Conservation (phyloP, 2,797 vertebrate species). For the Acipenser oxyrinchus region DNA sequence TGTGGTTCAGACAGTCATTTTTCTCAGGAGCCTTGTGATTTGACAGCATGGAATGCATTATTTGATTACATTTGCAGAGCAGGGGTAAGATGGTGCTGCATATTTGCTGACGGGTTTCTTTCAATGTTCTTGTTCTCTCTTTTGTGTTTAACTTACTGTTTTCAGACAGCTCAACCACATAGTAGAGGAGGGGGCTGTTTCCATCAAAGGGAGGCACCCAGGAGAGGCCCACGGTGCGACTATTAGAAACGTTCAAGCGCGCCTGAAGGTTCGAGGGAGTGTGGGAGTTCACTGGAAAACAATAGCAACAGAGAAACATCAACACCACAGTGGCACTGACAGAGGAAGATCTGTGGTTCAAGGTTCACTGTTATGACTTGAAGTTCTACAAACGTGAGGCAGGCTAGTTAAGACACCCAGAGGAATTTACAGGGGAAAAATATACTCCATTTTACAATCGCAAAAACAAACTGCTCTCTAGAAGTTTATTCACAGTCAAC, state of each 20-base stretch:
- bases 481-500: too few relatives aligned
- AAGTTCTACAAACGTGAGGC: too few relatives aligned
- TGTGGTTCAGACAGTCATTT: too few relatives aligned
- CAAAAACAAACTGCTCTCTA: too few relatives aligned
- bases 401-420: too few relatives aligned
- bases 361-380: too few relatives aligned
- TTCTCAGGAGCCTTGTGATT: background rate
- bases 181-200: slow-evolving; percentile 85
- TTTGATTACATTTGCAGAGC: background rate
- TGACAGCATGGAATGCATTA: background rate
- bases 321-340: too few relatives aligned
- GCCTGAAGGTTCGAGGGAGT: slow-evolving; percentile 84
- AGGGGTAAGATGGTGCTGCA: background rate
- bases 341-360: too few relatives aligned
- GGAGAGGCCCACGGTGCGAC: slow-evolving; percentile 74
- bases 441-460: too few relatives aligned
- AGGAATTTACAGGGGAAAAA: too few relatives aligned
- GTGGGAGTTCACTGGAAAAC: slow-evolving; percentile 77
- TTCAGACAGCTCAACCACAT: slow-evolving; percentile 86
- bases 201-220: slow-evolving; percentile 92
- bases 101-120: background rate
- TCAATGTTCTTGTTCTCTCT: too few relatives aligned
- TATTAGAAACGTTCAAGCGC: slow-evolving; percentile 63
- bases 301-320: background rate
- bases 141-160: slow-evolving; percentile 72